Evolutionary conservation across 2,113 vertebrate species (phyloP), one percentile per base, ranked within the genome.

Genomic region (Oncorhynchus mykiss): DNA sequence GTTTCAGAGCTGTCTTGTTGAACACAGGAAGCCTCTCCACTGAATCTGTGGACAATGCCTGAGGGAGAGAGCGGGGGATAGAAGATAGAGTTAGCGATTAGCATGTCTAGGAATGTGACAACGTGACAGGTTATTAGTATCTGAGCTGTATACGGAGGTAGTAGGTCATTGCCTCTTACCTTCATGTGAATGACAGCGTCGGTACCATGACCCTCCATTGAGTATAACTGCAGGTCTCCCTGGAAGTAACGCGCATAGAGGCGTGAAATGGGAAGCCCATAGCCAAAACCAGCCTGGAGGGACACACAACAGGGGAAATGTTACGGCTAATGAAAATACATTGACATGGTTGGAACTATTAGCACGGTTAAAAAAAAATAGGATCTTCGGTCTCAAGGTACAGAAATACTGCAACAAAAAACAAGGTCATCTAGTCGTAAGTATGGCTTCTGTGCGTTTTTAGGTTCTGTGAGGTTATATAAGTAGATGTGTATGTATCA

Each of bases 201-300:
- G 0, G 96, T 96, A 71, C 96, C 95, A 0, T 92, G 91, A 51
- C 95, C 95, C 80, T 97, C 96, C 95, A 96, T 95, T 27, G 95
- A 95, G 86, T 93, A 96, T 65, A 96, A 94, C 90, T 96, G 95
- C 45, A 97, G 85, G 81, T 97, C 96, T 7, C 95, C 96, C 79
- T 96, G 96, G 91, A 97, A 97, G 85, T 96, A 97, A 87, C 95
- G 96, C 75, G 95, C 94, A 0, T 96, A 97, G 81, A 97, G 95
- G 24, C 96, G 94, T 71, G 96, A 95, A 80, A 97, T 96, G 82
- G 95, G 96, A 71, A 96, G 89, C 2, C 95, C 96, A 0, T 96
- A 96, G 67, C 96, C 96, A 11, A 95, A 96, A 1, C 95, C 95
- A 2, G 95, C 95, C 96, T 96, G 73, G 18, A 59, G 34, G 80